Evolutionary conservation across 2,888 invertebrate species (phyloP).

Genomic region (Himalopsyche tibetana): DNA sequence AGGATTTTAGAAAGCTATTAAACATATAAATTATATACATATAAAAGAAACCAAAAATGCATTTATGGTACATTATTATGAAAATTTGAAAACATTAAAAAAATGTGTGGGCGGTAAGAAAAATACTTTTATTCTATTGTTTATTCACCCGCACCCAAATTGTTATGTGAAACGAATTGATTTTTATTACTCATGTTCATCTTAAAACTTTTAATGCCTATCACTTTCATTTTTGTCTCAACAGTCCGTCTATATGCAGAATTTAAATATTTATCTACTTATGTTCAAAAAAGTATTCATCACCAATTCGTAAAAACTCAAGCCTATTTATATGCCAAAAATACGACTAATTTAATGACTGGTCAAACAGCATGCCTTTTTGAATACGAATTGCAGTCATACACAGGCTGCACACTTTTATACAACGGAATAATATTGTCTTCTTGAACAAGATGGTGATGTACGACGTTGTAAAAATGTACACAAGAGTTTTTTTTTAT

Average conservation of each 20-base stretch:
- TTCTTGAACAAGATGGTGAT: too few relatives aligned
- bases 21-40: too few relatives aligned
- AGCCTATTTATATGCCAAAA: neutral
- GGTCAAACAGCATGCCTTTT: conserved; percentile 12
- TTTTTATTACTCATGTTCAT: neutral
- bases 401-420: neutral
- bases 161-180: neutral
- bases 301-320: neutral
- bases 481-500: too few relatives aligned
- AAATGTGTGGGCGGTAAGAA: neutral
- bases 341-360: conserved; percentile 30
- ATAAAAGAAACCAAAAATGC: too few relatives aligned
- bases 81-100: neutral
- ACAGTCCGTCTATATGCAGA: neutral
- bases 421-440: too few relatives aligned
- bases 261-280: conserved; percentile 22
- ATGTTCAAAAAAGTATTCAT: neutral
- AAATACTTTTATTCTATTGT: neutral
- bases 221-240: conserved; percentile 19
- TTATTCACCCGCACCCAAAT: neutral
- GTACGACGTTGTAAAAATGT: too few relatives aligned
- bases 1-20: too few relatives aligned
- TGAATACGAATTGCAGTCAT: neutral
- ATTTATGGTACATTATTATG: too few relatives aligned
- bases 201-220: neutral